Evolutionary conservation across 2,888 invertebrate species (phyloP).

Genomic region (Helicoverpa assulta): DNA sequence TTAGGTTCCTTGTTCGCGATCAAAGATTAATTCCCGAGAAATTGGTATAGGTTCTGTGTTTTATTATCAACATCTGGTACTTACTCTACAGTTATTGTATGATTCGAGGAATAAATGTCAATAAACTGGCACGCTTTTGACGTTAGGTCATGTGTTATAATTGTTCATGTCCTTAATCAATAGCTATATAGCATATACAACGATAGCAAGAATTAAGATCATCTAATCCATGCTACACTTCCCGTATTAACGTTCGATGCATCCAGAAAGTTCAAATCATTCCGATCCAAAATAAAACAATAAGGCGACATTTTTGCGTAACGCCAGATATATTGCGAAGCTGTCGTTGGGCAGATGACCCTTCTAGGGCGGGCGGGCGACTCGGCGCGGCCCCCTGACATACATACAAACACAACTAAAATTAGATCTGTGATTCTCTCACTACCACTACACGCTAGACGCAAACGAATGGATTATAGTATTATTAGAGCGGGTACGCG

Average conservation of each 20-base stretch:
- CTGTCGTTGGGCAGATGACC: constrained; percentile 78
- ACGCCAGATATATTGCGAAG: constrained; percentile 42
- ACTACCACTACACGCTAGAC: constrained; percentile 81
- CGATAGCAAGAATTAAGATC: background rate
- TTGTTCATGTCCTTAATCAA: background rate
- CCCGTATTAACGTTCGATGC: background rate
- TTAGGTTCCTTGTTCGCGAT: constrained; percentile 45
- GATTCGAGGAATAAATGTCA: constrained; percentile 36
- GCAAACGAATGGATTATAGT: constrained; percentile 80
- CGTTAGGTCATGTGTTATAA: constrained; percentile 13
- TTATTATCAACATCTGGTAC: constrained; percentile 14
- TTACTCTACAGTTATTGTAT: constrained; percentile 20
- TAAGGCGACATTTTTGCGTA: constrained; percentile 32
- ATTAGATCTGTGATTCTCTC: constrained; percentile 84
- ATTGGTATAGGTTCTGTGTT: constrained; percentile 30
- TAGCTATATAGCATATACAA: background rate
- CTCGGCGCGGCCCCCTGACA: constrained; percentile 85
- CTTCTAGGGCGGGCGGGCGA: constrained; percentile 83
- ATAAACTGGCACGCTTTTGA: constrained; percentile 18
- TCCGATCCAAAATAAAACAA: background rate
- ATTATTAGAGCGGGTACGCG: constrained; percentile 74
- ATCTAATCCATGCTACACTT: background rate
- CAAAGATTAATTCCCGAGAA: constrained; percentile 45
- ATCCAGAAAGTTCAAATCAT: background rate
- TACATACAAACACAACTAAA: constrained; percentile 86